Conservation (phyloP, 2,888 invertebrate species). For the Linnaemya vulpina region DNA sequence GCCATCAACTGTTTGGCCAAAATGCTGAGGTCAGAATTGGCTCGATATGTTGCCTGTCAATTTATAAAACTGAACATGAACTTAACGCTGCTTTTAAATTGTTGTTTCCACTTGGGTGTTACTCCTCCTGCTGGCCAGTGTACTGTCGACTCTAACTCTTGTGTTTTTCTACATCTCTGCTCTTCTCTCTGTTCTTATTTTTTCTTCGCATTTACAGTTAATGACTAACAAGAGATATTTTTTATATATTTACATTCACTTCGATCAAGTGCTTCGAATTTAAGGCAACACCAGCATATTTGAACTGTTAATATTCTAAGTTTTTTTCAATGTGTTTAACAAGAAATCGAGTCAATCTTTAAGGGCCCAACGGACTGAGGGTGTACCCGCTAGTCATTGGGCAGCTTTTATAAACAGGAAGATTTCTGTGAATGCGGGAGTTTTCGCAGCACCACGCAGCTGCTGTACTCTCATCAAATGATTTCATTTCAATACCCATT, state of each 20-base stretch:
- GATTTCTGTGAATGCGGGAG: too few species aligned
- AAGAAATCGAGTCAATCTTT: too few species aligned
- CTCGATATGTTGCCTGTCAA: conserved; percentile 53
- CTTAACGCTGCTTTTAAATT: neutral
- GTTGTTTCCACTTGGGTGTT: conserved; percentile 3
- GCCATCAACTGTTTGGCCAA: conserved; percentile 67
- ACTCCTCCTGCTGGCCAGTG: too few species aligned
- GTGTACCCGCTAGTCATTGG: too few species aligned
- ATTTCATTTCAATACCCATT: too few species aligned
- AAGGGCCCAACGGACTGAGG: too few species aligned
- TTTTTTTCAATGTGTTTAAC: too few species aligned
- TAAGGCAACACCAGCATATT: neutral
- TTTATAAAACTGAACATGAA: conserved; percentile 53
- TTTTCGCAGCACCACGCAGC: too few species aligned
- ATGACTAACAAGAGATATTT: conserved; percentile 5
- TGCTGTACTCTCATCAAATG: too few species aligned
- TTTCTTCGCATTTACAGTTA: neutral
- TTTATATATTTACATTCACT: conserved; percentile 19
- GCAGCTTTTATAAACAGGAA: too few species aligned
- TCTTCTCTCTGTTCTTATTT: neutral
- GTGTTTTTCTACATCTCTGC: neutral
- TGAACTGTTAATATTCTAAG: too few species aligned
- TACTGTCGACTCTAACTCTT: neutral
- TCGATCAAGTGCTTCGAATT: conserved; percentile 6
- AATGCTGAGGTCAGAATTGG: conserved; percentile 66